Percentiles rank a stretch among this genome's conserved stretches.
Conservation (phyloP, 2,113 vertebrate species). For the Cyphomyrus discorhynchus region DNA sequence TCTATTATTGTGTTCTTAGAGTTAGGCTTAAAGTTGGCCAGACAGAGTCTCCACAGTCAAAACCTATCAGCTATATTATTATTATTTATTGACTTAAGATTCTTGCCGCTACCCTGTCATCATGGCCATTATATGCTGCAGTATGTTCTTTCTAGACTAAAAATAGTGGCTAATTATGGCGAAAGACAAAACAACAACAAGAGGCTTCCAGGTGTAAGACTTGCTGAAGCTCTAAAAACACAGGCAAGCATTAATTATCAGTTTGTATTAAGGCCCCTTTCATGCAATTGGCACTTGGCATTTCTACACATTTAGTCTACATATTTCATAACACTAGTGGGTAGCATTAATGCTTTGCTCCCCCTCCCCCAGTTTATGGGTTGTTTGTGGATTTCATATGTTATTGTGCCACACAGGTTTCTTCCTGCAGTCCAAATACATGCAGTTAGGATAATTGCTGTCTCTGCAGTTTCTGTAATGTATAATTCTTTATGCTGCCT, state of each 20-base stretch:
- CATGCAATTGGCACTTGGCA: neutral
- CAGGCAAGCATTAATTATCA: neutral
- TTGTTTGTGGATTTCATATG: neutral
- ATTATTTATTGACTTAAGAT: slow-evolving; percentile 18
- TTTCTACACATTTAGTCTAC: neutral
- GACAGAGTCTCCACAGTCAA: neutral
- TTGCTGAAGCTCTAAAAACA: neutral
- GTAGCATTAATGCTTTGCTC: neutral
- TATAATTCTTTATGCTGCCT: neutral
- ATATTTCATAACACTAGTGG: neutral
- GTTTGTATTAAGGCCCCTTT: neutral
- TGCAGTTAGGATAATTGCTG: neutral
- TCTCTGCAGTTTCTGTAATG: neutral
- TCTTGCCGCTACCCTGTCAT: slow-evolving; percentile 14
- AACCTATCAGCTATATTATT: slow-evolving; percentile 21
- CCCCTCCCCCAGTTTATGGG: neutral
- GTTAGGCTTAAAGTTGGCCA: neutral
- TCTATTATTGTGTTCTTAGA: neutral
- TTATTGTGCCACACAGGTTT: neutral
- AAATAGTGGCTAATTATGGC: slow-evolving; percentile 23
- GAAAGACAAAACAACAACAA: slow-evolving; percentile 21
- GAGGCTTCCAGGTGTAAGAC: slow-evolving; percentile 1
- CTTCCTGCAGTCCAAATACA: neutral
- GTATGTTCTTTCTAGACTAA: slow-evolving; percentile 15
- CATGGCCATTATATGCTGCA: slow-evolving; percentile 14